Percentiles rank a stretch among this genome's conserved stretches.
Conservation (phyloP, 2,113 vertebrate species). For the Rattus rattus region DNA sequence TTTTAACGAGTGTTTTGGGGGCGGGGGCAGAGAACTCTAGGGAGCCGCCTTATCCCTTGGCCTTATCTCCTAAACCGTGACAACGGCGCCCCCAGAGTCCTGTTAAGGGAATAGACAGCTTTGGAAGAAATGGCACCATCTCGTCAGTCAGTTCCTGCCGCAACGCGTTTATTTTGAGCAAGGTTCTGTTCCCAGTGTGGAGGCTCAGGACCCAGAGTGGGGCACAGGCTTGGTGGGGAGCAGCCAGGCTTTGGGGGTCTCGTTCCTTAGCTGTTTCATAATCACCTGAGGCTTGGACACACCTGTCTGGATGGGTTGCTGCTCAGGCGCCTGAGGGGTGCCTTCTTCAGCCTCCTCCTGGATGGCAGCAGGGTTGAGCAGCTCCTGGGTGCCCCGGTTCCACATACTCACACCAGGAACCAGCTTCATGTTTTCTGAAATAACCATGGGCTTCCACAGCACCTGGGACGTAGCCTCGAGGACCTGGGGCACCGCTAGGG, state of each 20-base stretch:
- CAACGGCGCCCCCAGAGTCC: neutral
- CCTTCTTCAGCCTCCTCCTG: neutral
- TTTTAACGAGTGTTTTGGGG: neutral
- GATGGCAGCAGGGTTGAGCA: neutral
- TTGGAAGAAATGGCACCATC: conserved; percentile 23
- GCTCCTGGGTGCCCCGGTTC: neutral
- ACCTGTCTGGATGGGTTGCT: conserved; percentile 62
- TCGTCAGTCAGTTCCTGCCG: neutral
- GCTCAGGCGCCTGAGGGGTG: rapidly evolving
- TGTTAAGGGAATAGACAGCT: neutral
- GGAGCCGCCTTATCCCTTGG: neutral
- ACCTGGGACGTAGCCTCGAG: neutral
- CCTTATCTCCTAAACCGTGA: neutral
- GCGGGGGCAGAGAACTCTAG: neutral
- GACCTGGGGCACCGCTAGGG: rapidly evolving
- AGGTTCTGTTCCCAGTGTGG: neutral
- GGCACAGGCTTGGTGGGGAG: neutral
- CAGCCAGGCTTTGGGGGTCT: neutral
- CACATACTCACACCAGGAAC: conserved; percentile 84
- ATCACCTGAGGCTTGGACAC: conserved; percentile 15
- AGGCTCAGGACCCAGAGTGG: neutral
- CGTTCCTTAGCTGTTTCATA: neutral
- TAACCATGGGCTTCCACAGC: conserved; percentile 68
- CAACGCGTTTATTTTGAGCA: conserved; percentile 72
- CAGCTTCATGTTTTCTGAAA: conserved; percentile 78